Evolutionary conservation across 1,140 invertebrate genomes (phyloP).

Genomic region (Acromyrmex echinatior): DNA sequence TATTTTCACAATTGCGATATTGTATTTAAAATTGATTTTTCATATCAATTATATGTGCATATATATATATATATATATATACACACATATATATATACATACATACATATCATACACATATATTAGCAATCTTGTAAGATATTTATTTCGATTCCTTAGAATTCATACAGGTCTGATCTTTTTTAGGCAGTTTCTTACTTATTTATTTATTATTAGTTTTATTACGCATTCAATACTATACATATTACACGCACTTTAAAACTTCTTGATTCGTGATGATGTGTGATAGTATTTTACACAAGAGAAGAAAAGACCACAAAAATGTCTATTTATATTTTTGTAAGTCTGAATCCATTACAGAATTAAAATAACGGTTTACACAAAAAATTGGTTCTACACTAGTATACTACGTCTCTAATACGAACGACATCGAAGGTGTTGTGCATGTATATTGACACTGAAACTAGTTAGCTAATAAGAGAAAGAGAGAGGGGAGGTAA

Average conservation of each 20-base stretch:
- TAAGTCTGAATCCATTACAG: not conserved
- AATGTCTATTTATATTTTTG: not conserved
- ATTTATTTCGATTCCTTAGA: not conserved
- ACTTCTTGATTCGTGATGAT: not conserved
- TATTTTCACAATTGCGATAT: not conserved
- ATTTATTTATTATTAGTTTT: not conserved
- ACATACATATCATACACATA: no score
- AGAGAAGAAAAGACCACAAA: not conserved
- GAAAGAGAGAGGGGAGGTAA: not conserved
- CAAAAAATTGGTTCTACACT: not conserved
- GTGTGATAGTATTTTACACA: not conserved
- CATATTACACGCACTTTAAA: not conserved
- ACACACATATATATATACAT: no score
- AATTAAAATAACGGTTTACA: not conserved
- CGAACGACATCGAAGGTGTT: not conserved
- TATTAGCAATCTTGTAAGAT: not conserved
- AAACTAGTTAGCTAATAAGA: not conserved
- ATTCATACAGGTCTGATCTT: not conserved
- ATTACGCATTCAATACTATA: no score
- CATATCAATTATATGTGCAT: not conserved
- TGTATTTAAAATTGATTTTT: slow-evolving; percentile 7
- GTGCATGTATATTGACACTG: no score
- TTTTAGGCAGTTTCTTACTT: not conserved
- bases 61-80: no score
- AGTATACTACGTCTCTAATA: not conserved